These are phyloP conservation scores for Tonatia bakeri DNA, from an alignment of 2,113 vertebrate species.

Conservation along the genomic window DNA sequence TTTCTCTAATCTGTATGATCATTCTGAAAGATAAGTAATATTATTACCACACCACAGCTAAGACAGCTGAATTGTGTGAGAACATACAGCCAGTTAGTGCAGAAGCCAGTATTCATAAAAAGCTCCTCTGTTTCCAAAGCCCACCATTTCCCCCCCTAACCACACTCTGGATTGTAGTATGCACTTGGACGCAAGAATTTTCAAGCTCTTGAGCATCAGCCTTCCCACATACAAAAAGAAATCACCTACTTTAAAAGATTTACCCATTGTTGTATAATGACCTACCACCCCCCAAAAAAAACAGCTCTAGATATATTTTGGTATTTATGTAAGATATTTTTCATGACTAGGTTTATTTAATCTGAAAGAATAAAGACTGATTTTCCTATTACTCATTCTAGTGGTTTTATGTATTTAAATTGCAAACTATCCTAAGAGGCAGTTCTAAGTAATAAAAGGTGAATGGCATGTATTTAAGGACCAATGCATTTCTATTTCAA, in stretches of 20 bases:
- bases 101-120: not conserved
- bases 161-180: not conserved
- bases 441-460: slow-evolving; percentile 52
- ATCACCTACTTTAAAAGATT: slow-evolving; percentile 28
- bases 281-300: not conserved
- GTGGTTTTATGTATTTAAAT: slow-evolving; percentile 63
- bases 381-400: slow-evolving; percentile 32
- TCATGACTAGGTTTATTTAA: slow-evolving; percentile 43
- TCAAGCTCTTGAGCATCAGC: not conserved
- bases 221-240: not conserved
- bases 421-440: slow-evolving; percentile 23
- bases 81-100: not conserved
- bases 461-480: slow-evolving; percentile 39
- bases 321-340: slow-evolving; percentile 29
- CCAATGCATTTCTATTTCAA: slow-evolving; percentile 29
- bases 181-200: not conserved
- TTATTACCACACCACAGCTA: not conserved
- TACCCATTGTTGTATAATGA: not conserved
- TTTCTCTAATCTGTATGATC: not conserved
- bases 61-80: not conserved
- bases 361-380: slow-evolving; percentile 32
- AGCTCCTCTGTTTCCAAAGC: not conserved
- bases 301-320: not conserved
- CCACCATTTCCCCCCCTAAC: too few relatives aligned
- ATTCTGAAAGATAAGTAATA: not conserved